phyloP scores from a whole-genome alignment of 64 coral and sea anemone genomes.

The Pachyseris speciosa region DNA sequence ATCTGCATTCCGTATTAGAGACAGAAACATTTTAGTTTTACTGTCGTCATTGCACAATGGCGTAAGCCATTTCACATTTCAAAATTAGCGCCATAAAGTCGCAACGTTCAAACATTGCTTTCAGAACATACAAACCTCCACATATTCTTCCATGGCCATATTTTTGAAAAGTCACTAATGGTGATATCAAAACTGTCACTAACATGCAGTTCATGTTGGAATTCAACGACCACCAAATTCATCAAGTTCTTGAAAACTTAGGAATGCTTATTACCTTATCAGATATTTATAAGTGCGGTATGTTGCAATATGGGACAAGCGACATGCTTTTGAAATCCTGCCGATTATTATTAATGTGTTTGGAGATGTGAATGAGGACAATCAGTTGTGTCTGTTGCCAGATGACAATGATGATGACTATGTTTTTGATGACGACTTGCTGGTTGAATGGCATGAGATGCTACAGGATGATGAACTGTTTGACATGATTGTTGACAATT shows the following conservation, averaged over 20 bases:
- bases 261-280: constrained; percentile 25
- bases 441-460: constrained; percentile 63
- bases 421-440: constrained; percentile 46
- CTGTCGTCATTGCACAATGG: too few relatives aligned
- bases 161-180: too few relatives aligned
- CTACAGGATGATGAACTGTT: constrained; percentile 53
- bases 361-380: background rate
- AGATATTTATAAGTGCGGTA: constrained; percentile 37
- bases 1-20: too few relatives aligned
- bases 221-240: too few relatives aligned
- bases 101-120: too few relatives aligned
- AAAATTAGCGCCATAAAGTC: too few relatives aligned
- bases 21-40: too few relatives aligned
- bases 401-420: constrained; percentile 26
- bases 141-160: too few relatives aligned
- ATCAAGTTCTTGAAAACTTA: too few relatives aligned
- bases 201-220: too few relatives aligned
- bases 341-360: background rate
- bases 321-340: constrained; percentile 19
- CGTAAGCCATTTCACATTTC: too few relatives aligned
- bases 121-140: too few relatives aligned
- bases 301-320: constrained; percentile 16
- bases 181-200: constrained; percentile 32
- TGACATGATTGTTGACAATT: constrained; percentile 70
- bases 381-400: background rate